phyloP scores from a whole-genome alignment of 2,888 invertebrate genomes.

The Tenthredo distinguenda region DNA sequence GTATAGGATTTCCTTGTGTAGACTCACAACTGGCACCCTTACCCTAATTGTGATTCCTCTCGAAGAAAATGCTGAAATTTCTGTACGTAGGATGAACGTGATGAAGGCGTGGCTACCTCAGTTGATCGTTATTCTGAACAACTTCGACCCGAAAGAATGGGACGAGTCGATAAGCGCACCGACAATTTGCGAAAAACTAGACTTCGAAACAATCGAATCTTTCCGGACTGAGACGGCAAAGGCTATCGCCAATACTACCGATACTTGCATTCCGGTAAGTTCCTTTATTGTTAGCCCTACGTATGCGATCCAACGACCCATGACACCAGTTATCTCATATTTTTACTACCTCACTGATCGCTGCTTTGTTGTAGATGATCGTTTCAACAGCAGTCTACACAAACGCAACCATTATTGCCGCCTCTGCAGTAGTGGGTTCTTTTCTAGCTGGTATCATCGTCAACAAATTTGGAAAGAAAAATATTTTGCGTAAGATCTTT shows the following conservation, averaged over 20 bases:
- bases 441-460: slow-evolving; percentile 66
- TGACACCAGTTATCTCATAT: not conserved
- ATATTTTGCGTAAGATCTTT: slow-evolving; percentile 66
- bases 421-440: slow-evolving; percentile 68
- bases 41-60: not conserved
- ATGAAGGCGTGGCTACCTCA: slow-evolving; percentile 82
- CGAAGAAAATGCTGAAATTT: slow-evolving; percentile 1
- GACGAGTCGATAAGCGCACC: slow-evolving; percentile 69
- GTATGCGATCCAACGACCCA: not conserved
- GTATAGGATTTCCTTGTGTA: not conserved
- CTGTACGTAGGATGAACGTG: slow-evolving; percentile 79
- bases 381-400: slow-evolving; percentile 68
- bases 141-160: slow-evolving; percentile 71
- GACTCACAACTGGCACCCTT: not conserved
- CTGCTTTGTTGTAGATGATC: slow-evolving; percentile 63
- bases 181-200: slow-evolving; percentile 78
- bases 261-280: slow-evolving; percentile 61
- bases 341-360: not conserved
- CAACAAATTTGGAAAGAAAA: slow-evolving; percentile 52
- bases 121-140: slow-evolving; percentile 81
- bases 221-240: slow-evolving; percentile 17
- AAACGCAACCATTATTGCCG: slow-evolving; percentile 73
- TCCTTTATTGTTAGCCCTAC: not conserved
- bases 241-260: slow-evolving; percentile 55
- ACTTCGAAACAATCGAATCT: slow-evolving; percentile 15